These are phyloP conservation scores for Parnassius smintheus DNA, from an alignment of 2,888 invertebrate species.

Conservation along the genomic window DNA sequence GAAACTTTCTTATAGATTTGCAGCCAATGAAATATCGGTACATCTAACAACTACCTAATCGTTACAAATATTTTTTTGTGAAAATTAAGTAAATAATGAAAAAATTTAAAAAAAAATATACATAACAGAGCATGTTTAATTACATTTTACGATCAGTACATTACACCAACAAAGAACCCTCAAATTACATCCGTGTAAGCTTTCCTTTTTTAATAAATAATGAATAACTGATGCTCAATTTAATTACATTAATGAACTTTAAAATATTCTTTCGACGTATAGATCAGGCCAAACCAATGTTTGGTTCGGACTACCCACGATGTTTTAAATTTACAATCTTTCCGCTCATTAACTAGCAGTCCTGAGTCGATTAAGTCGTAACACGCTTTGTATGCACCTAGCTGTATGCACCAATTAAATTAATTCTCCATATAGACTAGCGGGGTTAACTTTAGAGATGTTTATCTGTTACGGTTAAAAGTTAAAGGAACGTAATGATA, in stretches of 20 bases:
- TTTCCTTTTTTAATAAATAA: slow-evolving; percentile 7
- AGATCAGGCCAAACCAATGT: slow-evolving; percentile 28
- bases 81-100: no score
- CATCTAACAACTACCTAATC: no score
- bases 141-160: not conserved
- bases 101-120: no score
- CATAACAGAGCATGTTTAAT: not conserved
- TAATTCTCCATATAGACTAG: slow-evolving; percentile 61
- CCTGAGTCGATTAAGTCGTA: slow-evolving; percentile 71
- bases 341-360: slow-evolving; percentile 76
- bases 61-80: no score
- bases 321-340: slow-evolving; percentile 66
- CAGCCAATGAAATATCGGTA: no score
- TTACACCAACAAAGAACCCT: slow-evolving; percentile 15
- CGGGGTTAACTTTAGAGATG: slow-evolving; percentile 54
- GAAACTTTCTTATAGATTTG: no score
- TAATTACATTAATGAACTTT: slow-evolving; percentile 46
- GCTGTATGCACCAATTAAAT: slow-evolving; percentile 65
- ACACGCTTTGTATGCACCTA: slow-evolving; percentile 63
- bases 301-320: slow-evolving; percentile 59
- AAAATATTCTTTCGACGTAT: slow-evolving; percentile 36
- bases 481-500: not conserved
- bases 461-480: slow-evolving; percentile 55
- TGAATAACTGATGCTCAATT: slow-evolving; percentile 36
- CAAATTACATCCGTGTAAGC: slow-evolving; percentile 16